Evolutionary conservation across 2,113 vertebrate species (phyloP).

Genomic region (Ptychochromis oligacanthus): DNA sequence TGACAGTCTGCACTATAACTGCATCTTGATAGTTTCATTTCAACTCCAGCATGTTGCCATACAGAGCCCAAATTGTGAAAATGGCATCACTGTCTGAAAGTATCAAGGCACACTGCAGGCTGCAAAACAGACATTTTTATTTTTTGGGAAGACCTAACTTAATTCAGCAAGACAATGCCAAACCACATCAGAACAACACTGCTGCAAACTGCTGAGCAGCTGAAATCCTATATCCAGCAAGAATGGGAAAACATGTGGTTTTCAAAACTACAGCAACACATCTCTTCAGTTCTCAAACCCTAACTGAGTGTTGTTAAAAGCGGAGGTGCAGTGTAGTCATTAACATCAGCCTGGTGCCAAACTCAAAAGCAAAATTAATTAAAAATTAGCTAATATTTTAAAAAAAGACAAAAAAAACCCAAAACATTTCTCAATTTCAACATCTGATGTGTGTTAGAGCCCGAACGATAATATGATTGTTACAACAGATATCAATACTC

Average conservation of each 20-base stretch:
- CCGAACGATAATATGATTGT: no score
- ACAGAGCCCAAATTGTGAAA: background rate
- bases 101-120: background rate
- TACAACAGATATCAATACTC: no score
- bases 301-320: background rate
- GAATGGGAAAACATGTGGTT: background rate
- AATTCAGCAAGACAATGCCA: accelerated
- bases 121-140: background rate
- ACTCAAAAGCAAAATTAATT: background rate
- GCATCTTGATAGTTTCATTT: background rate
- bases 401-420: no score
- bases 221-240: accelerated
- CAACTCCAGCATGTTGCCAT: background rate
- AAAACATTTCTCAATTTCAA: no score
- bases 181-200: background rate
- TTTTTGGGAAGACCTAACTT: background rate
- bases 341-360: accelerated
- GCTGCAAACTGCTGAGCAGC: background rate
- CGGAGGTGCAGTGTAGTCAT: background rate
- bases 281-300: background rate
- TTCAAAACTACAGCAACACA: background rate
- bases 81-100: background rate
- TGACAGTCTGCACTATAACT: no score
- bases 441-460: no score
- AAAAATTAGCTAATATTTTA: no score